A percentile compares a stretch with the other conserved stretches of the same genome.
Conservation (phyloP, 2,113 vertebrate genomes). For the Oryzias melastigma region DNA sequence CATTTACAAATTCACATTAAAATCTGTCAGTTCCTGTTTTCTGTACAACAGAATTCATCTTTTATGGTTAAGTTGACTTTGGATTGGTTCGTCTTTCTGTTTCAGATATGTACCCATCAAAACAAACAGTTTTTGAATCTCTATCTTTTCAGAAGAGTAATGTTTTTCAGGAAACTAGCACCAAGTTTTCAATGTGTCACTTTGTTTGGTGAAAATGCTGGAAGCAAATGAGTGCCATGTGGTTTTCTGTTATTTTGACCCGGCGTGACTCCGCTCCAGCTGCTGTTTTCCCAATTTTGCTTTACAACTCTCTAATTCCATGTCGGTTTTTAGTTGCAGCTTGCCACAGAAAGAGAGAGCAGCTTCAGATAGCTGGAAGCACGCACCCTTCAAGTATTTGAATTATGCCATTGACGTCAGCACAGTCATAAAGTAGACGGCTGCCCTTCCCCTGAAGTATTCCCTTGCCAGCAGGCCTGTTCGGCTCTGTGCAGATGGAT, state of each 20-base stretch:
- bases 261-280: constrained; percentile 48
- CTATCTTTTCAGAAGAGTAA: not conserved
- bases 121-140: not conserved
- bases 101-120: constrained; percentile 1
- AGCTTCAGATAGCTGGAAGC: constrained; percentile 87
- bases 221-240: constrained; percentile 18
- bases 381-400: constrained; percentile 96
- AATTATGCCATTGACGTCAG: constrained; percentile 99
- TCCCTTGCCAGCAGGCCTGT: constrained; percentile 90
- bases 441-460: constrained; percentile 89
- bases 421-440: constrained; percentile 97
- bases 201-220: constrained; percentile 6
- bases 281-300: constrained; percentile 4
- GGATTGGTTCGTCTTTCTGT: constrained; percentile 25
- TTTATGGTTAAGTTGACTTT: constrained; percentile 19
- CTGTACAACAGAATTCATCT: constrained; percentile 27
- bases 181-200: constrained; percentile 15
- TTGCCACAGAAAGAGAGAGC: constrained; percentile 64
- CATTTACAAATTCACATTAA: not conserved
- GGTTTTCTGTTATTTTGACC: constrained; percentile 15
- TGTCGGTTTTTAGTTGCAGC: constrained; percentile 76
- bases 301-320: constrained; percentile 61
- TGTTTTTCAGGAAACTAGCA: not conserved
- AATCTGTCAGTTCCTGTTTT: constrained; percentile 52
- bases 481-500: constrained; percentile 77